Evolutionary conservation across 1,140 invertebrate species (phyloP).

Genomic region (Chelonus insularis): DNA sequence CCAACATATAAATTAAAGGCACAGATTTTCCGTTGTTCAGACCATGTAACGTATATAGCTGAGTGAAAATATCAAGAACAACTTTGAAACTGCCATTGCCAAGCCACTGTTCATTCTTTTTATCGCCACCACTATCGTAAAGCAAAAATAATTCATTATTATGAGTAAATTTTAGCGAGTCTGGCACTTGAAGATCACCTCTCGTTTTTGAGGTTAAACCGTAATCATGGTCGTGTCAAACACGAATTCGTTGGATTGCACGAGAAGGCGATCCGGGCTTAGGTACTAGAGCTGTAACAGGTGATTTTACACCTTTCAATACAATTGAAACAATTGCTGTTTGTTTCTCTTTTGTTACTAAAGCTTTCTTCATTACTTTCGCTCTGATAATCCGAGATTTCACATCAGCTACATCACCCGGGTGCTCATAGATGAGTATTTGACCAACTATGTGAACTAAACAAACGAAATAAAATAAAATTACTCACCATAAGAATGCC

Average conservation of each 20-base stretch:
- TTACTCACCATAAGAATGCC: background rate
- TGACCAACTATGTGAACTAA: background rate
- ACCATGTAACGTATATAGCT: background rate
- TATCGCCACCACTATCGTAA: background rate
- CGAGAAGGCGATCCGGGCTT: background rate
- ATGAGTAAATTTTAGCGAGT: background rate
- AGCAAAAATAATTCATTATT: background rate
- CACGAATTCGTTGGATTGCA: background rate
- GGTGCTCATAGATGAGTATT: background rate
- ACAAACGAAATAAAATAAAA: background rate
- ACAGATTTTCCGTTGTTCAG: background rate
- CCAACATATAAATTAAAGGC: background rate
- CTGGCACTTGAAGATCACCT: background rate
- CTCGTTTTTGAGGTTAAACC: background rate
- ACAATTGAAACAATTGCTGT: background rate
- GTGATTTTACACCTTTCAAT: background rate
- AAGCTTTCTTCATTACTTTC: background rate
- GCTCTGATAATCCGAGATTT: background rate
- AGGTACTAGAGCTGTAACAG: background rate
- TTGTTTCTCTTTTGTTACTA: background rate
- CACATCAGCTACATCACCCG: background rate
- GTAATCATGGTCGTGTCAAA: background rate
- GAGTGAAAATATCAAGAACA: background rate
- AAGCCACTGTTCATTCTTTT: conserved; percentile 5
- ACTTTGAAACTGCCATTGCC: conserved; percentile 22